These are phyloP conservation scores for Onychomys torridus DNA, from an alignment of 2,797 vertebrate genomes.

Conservation along the genomic window DNA sequence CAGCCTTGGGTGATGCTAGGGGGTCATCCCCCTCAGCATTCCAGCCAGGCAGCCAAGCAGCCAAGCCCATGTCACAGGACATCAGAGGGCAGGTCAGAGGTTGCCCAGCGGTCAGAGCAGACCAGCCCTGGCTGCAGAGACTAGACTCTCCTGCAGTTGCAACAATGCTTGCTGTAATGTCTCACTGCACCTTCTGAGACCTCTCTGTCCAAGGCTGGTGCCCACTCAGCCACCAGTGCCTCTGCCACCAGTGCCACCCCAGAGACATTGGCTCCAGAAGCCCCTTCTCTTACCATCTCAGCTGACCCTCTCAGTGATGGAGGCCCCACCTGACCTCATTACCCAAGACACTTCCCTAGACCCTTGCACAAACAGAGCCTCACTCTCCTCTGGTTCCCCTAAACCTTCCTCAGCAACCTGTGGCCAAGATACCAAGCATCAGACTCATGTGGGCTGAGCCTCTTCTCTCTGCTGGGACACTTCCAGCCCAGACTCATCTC, in stretches of 20 bases:
- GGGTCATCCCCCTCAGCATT: background rate
- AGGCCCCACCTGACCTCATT: background rate
- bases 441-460: background rate
- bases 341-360: background rate
- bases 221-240: background rate
- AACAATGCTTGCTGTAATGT: rapidly evolving
- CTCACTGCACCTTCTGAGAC: background rate
- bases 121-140: background rate
- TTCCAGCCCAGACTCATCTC: background rate
- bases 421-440: background rate
- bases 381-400: background rate
- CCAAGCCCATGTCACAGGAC: background rate
- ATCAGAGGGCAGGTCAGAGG: background rate
- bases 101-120: background rate
- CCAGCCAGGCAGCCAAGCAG: background rate
- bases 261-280: background rate
- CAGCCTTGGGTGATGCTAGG: rapidly evolving
- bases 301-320: rapidly evolving
- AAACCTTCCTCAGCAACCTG: background rate
- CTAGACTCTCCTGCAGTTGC: rapidly evolving
- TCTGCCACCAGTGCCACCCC: background rate
- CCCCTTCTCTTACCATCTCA: background rate
- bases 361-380: background rate
- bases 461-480: background rate
- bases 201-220: background rate